phyloP scores from a whole-genome alignment of 2,888 invertebrate genomes.

The Romanomermis culicivorax region DNA sequence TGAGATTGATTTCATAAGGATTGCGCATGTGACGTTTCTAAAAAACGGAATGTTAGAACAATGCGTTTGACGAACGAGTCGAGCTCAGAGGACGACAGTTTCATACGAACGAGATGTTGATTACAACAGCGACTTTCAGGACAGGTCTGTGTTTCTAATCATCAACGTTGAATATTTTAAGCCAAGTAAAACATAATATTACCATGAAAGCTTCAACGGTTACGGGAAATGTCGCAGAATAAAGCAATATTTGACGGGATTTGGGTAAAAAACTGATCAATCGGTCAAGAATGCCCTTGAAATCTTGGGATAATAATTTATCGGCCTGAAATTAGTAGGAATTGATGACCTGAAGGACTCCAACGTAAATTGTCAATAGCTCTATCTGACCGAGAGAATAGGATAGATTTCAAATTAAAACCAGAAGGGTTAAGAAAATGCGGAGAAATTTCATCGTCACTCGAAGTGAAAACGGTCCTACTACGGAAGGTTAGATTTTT shows the following conservation, averaged over 20 bases:
- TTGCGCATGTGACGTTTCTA: conserved; percentile 66
- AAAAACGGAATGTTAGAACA: no score
- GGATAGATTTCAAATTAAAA: no score
- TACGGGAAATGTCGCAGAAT: conserved; percentile 94
- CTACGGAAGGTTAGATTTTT: no score
- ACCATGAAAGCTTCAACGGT: conserved; percentile 95
- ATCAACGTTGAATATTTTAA: no score
- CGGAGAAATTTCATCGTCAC: no score
- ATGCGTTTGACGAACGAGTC: no score
- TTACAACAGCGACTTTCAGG: not conserved
- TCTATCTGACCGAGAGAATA: no score
- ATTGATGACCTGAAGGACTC: not conserved
- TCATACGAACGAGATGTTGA: not conserved
- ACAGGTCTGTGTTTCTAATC: not conserved
- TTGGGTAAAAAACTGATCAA: conserved; percentile 75
- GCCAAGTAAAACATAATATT: no score
- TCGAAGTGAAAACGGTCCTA: no score
- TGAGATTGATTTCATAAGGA: conserved; percentile 97
- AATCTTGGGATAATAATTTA: conserved; percentile 93
- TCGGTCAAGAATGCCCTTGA: conserved; percentile 93
- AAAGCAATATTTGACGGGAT: conserved; percentile 87
- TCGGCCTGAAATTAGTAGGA: conserved; percentile 45
- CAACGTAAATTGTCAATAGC: not conserved
- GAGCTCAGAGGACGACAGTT: no score
- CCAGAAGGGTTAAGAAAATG: no score